Evolutionary conservation across 2,797 vertebrate species (phyloP), one percentile per base, ranked within the genome.

Genomic region (Vipera latastei): DNA sequence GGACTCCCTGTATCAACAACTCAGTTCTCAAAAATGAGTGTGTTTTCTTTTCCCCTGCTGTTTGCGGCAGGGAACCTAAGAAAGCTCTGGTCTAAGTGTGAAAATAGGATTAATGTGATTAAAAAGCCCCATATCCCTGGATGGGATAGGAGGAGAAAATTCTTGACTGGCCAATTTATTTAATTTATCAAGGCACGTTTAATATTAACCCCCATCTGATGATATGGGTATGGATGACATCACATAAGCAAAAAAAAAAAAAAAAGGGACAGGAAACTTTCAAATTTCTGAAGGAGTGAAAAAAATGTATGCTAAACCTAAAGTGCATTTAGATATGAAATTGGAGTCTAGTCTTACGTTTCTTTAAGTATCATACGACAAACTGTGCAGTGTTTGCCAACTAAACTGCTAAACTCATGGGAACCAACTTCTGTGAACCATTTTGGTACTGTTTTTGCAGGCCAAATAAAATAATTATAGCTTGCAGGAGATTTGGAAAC

Each of bases 391-490:
- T 4, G 20, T 94, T 95, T 93, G 91, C 38, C 7, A 63, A 89
- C 13, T 14, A 51, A 83, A 25, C n/a, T 78, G 69, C 18, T 90
- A 53, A 90, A 90, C 20, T 60, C 51, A 18, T 11, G 51, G 28
- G 13, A 22, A 26, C 48, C 86, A 26, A 38, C 88, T 73, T 63
- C 38, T 57, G 14, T 14, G n/a, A 22, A 44, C 25, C 16, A 5
- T 9, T 53, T 69, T 18, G 9, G 32, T 22, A 5, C 12, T 28
- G 4, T 9, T 95, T 93, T 89, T 93, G 88, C 87, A 94, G 83
- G 57, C 95, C 78, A 32, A 87, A 90, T 94, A 53, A 95, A 96
- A 85, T 93, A 95, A 94, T 53, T 95, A 86, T 94, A 85, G 94
- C 93, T 94, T 94, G 93, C 94, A 94, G 92, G 73, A 94, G 93